Percentiles rank a stretch among this genome's conserved stretches.
Conservation (phyloP, 2,888 invertebrate species). For the Euplagia quadripunctaria region DNA sequence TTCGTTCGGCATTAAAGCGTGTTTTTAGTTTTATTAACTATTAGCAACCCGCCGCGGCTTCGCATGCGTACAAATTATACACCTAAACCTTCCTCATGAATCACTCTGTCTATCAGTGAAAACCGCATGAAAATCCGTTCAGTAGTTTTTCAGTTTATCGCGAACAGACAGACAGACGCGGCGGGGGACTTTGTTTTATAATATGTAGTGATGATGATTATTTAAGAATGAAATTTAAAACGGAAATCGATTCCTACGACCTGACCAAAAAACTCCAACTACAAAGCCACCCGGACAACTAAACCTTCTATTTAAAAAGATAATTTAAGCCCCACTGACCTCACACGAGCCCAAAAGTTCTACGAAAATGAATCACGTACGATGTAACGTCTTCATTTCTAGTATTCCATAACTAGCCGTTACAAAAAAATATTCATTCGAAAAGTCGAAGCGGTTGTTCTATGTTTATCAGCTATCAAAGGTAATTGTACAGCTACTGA, state of each 20-base stretch:
- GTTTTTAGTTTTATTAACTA: too few relatives aligned
- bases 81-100: too few relatives aligned
- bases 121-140: too few relatives aligned
- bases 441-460: constrained; percentile 21
- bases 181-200: too few relatives aligned
- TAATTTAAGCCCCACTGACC: constrained; percentile 46
- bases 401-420: constrained; percentile 54
- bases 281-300: constrained; percentile 28
- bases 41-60: too few relatives aligned
- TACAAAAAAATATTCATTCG: constrained; percentile 55
- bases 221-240: background rate
- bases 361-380: constrained; percentile 61
- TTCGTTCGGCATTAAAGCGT: too few relatives aligned
- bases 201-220: too few relatives aligned
- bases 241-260: constrained; percentile 32
- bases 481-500: constrained; percentile 56
- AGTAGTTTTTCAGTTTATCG: too few relatives aligned
- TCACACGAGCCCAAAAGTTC: constrained; percentile 49
- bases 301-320: constrained; percentile 28
- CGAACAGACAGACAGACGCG: too few relatives aligned
- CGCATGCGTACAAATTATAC: too few relatives aligned
- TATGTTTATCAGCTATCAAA: constrained; percentile 55
- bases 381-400: constrained; percentile 61
- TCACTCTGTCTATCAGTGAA: too few relatives aligned
- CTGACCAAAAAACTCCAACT: constrained; percentile 37